Base-by-base conservation (phyloP, 2,888 invertebrate species). In the Galeruca laticollis region DNA sequence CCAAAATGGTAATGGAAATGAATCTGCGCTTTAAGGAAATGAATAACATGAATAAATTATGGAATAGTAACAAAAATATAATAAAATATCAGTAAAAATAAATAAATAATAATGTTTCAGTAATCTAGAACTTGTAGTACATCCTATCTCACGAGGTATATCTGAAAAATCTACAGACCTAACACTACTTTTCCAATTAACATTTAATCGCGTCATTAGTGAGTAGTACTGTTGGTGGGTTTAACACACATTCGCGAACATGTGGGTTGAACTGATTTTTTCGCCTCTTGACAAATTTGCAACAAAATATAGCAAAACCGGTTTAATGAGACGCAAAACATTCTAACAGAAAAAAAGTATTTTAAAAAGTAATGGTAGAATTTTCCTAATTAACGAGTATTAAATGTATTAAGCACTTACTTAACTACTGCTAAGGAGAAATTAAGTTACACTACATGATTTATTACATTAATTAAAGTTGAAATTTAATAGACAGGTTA, bases 221-320 rank as follows among this genome's bases (percentile, higher is more conserved):
- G 40, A 60, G 43, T 21, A 60, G 26, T 21, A 60, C 18, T 33
- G 26, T 20, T 33, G 9, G 60, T 60, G 60, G 60, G 60, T 20
- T 60, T 49, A 10, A 49, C 31, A 49, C 2, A 60, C 13, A 49
- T 35, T n/a, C 31, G 60, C 43, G 47, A 33, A 15, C 13, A 52
- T 26, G 56, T 63, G 37, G 63, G 63, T 33, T 18, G 56, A 18
- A 56, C 11, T 11, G 31, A 18, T n/a, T 56, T 63, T 63, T 63
- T 54, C 56, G 26, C 54, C 21, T 56, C 54, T 40, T 63, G 43
- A 56, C 63, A 63, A 63, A 63, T 63, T 63, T 63, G 63, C 63
- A 63, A 63, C 26, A 63, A 56, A 63, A 63, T 43, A 43, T 43
- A 54, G 63, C 43, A 31, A 63, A 63, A 63, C 63, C 43, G 35